Evolutionary conservation across 2,113 vertebrate species (phyloP).

Genomic region (Gavia stellata): DNA sequence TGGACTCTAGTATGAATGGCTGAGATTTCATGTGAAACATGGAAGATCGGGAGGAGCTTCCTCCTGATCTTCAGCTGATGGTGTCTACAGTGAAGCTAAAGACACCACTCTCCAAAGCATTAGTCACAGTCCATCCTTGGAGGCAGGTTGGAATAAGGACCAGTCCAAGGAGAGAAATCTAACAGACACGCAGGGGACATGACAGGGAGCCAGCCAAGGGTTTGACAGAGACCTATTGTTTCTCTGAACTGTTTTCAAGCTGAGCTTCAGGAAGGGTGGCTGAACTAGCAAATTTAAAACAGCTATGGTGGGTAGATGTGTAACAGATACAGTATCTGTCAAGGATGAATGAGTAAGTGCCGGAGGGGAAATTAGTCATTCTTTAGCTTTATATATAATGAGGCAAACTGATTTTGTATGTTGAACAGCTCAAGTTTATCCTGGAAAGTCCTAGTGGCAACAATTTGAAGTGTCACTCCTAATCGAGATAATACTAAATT

Average conservation of each 20-base stretch:
- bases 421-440: slow-evolving; percentile 24
- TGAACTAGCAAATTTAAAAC: slow-evolving; percentile 23
- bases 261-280: neutral
- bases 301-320: slow-evolving; percentile 34
- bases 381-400: slow-evolving; percentile 37
- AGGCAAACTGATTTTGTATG: slow-evolving; percentile 44
- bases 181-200: neutral
- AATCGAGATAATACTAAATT: slow-evolving; percentile 38
- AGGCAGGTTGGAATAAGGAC: neutral
- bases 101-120: neutral
- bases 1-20: too few relatives aligned
- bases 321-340: slow-evolving; percentile 42
- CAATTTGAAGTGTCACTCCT: slow-evolving; percentile 28
- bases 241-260: neutral
- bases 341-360: slow-evolving; percentile 29
- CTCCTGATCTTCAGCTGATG: neutral
- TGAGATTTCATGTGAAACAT: neutral
- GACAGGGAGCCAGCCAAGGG: neutral
- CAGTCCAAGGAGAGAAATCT: neutral
- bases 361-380: slow-evolving; percentile 38
- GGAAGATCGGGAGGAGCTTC: neutral
- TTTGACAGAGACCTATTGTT: neutral
- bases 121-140: neutral
- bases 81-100: neutral
- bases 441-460: slow-evolving; percentile 42